Base-by-base conservation (phyloP, 2,888 invertebrate genomes). In the Apantesis nais region DNA sequence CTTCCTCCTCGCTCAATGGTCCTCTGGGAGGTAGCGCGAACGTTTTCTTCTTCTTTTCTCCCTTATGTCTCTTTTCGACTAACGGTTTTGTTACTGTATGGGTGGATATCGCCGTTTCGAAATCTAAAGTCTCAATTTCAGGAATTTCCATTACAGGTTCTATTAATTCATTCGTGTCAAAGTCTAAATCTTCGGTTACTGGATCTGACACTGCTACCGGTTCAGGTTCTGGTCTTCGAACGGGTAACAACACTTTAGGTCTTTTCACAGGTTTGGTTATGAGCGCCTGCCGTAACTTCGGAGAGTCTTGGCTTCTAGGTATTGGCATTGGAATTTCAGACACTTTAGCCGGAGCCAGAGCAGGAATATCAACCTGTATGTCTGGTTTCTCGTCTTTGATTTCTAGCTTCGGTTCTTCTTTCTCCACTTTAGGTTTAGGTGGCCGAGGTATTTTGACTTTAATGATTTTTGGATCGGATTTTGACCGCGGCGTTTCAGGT, bases 21-120 rank as follows among this genome's bases (percentile, higher is more conserved):
- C 74, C 85, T 74, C 86, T 89, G 0, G 88, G 77, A 39, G 89
- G 81, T 4, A 84, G 67, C 0, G 87, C 88, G 25, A 90, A 88
- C 3, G 83, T 84, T 74, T 86, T 89, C 55, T 84, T 84, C 62
- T 85, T 89, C 60, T 89, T 90, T 16, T 88, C 87, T 1, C 70
- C 68, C 71, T 83, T 89, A 74, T 78, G 85, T 63, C 75, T 84
- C 34, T 78, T 83, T 0, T 86, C 86, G 3, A 76, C 60, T 0
- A 76, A 1, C 0, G 92, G 91, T 69, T 90, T 93, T 0, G 92
- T 89, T 4, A 93, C 93, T 0, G 93, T 93, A 68, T 94, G 93
- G 0, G 93, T 90, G 0, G 93, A 92, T 69, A 94, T 94, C 0
- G 90, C 92, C 0, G 89, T 84, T 73, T 95, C 94, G 12, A 93